These are phyloP conservation scores for Schizopygopsis malacanthus DNA, from an alignment of 2,797 vertebrate species.

Conservation along the genomic window DNA sequence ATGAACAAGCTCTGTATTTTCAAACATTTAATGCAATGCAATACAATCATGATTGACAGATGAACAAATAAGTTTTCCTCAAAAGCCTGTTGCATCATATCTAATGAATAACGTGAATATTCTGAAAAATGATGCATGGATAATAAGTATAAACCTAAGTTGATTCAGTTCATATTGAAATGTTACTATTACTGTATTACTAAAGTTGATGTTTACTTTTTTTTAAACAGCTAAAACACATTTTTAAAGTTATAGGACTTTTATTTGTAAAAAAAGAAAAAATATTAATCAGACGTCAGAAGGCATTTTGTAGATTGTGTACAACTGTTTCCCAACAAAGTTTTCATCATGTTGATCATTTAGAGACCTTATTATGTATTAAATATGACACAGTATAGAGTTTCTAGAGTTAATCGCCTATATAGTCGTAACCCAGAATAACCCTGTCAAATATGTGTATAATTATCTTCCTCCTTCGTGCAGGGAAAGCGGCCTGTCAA, in stretches of 20 bases:
- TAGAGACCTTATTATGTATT: not conserved
- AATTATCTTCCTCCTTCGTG: not conserved
- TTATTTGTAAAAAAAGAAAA: not conserved
- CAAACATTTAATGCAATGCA: not conserved
- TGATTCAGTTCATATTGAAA: not conserved
- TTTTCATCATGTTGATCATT: not conserved
- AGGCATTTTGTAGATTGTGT: not conserved
- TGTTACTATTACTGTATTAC: not conserved
- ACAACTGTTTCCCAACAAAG: not conserved
- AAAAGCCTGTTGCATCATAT: not conserved
- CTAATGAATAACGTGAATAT: not conserved
- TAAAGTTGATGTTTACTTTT: not conserved
- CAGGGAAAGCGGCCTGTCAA: conserved; percentile 94
- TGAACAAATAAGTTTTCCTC: not conserved
- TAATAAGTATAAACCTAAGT: not conserved
- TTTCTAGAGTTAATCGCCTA: not conserved
- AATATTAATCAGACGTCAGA: not conserved
- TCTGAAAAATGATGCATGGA: not conserved
- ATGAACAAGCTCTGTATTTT: not conserved
- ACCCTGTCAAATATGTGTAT: not conserved
- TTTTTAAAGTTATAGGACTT: not conserved
- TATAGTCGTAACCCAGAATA: not conserved
- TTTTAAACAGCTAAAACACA: not conserved
- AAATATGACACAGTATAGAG: not conserved
- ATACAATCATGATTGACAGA: not conserved